Evolutionary conservation across 2,797 vertebrate genomes (phyloP).

Genomic region (Myotis planiceps): DNA sequence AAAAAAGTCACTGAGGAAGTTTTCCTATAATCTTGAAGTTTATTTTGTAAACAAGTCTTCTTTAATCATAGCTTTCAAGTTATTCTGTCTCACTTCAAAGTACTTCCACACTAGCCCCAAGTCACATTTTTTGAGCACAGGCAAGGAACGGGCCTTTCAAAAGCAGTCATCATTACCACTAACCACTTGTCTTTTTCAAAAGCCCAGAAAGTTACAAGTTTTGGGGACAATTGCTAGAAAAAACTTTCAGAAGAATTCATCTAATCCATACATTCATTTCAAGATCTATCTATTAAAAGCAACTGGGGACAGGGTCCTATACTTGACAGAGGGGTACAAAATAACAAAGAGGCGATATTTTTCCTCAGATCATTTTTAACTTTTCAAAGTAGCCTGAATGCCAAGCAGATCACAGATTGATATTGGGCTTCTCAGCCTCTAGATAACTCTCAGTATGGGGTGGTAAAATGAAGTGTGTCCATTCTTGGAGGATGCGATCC

Average conservation of each 20-base stretch:
- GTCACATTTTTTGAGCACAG: conserved; percentile 78
- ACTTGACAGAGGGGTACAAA: neutral
- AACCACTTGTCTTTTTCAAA: neutral
- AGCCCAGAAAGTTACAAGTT: neutral
- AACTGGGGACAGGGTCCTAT: neutral
- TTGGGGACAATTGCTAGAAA: neutral
- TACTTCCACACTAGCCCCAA: conserved; percentile 46
- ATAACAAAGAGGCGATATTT: neutral
- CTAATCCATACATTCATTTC: neutral
- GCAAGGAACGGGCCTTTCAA: conserved; percentile 64
- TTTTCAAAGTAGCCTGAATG: neutral
- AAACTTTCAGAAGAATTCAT: neutral
- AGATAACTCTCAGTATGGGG: neutral
- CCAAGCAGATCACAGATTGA: neutral
- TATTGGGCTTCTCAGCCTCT: too few relatives aligned
- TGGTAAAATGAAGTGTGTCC: neutral
- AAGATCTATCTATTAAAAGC: neutral
- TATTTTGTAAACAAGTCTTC: conserved; percentile 82
- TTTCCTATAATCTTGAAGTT: conserved; percentile 82
- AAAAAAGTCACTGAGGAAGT: conserved; percentile 75
- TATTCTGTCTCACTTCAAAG: conserved; percentile 78
- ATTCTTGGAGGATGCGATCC: neutral
- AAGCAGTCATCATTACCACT: conserved; percentile 48
- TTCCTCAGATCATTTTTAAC: neutral
- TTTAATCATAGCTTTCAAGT: conserved; percentile 84